Evolutionary conservation across 2,888 invertebrate genomes (phyloP).

Genomic region (Harpalus rubripes): DNA sequence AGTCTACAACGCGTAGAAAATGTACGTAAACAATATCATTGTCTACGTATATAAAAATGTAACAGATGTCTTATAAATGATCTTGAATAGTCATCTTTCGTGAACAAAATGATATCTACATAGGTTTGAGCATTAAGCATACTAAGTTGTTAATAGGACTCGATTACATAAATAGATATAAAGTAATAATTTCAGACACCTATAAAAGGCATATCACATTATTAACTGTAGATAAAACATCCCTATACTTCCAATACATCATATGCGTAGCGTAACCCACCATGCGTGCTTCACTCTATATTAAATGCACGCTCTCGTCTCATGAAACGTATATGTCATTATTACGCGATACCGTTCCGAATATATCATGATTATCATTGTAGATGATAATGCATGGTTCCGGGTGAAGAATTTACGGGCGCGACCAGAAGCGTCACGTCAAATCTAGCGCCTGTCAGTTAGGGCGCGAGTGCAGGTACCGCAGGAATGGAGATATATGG

Average conservation of each 20-base stretch:
- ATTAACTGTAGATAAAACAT: neutral
- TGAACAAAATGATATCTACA: no score
- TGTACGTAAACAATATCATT: no score
- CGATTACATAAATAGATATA: no score
- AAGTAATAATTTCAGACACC: no score
- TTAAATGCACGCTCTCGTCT: conserved; percentile 43
- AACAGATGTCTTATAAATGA: no score
- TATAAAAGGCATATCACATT: neutral
- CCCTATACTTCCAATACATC: neutral
- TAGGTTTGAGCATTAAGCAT: no score
- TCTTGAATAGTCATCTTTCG: no score
- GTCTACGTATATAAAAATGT: no score
- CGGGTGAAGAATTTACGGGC: conserved; percentile 59
- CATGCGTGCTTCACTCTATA: conserved; percentile 8
- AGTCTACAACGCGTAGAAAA: no score
- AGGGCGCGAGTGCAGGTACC: neutral
- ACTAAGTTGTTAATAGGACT: no score
- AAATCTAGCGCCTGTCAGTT: conserved; percentile 46
- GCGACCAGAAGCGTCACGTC: conserved; percentile 47
- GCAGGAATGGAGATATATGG: conserved; percentile 12
- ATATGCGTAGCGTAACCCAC: neutral
- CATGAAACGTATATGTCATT: conserved; percentile 53
- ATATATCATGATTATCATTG: conserved; percentile 59
- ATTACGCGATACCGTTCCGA: conserved; percentile 52
- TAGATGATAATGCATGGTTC: conserved; percentile 55